These are phyloP conservation scores for Pipistrellus pipistrellus DNA, from an alignment of 2,797 vertebrate species.

Conservation along the genomic window DNA sequence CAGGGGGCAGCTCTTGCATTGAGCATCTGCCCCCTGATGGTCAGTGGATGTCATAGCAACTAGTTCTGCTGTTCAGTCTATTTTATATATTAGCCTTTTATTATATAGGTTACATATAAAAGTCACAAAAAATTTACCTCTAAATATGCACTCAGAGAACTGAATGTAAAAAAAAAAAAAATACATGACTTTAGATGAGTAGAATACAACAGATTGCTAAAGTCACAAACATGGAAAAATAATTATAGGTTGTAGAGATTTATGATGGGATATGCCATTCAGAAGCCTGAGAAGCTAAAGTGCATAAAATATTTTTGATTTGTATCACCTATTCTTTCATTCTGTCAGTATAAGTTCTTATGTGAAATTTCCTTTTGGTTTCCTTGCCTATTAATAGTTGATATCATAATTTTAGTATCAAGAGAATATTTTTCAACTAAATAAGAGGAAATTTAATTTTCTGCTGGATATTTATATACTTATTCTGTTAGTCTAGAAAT, in stretches of 20 bases:
- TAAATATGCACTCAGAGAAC: conserved; percentile 12
- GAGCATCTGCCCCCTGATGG: too few species aligned
- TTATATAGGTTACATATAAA: not conserved
- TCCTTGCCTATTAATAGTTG: conserved; percentile 64
- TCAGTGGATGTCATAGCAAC: too few species aligned
- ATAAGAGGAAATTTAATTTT: conserved; percentile 19
- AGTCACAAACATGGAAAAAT: conserved; percentile 52
- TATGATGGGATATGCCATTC: not conserved
- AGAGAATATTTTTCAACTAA: conserved; percentile 65
- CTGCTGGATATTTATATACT: conserved; percentile 61
- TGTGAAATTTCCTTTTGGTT: conserved; percentile 53
- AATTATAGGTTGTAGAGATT: not conserved
- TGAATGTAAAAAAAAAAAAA: conserved; percentile 49
- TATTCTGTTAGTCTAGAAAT: conserved; percentile 53
- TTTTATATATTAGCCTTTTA: too few species aligned
- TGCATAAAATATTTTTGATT: not conserved
- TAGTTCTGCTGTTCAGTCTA: rapidly evolving
- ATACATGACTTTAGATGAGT: conserved; percentile 8
- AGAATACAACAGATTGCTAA: conserved; percentile 31
- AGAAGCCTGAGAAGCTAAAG: conserved; percentile 29
- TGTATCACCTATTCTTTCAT: conserved; percentile 16
- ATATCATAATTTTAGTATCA: conserved; percentile 57
- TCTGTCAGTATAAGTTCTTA: conserved; percentile 19
- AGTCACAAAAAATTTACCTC: not conserved
- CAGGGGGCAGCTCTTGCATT: too few species aligned